Evolutionary conservation across 2,113 vertebrate species (phyloP).

Genomic region (Capreolus pygargus): DNA sequence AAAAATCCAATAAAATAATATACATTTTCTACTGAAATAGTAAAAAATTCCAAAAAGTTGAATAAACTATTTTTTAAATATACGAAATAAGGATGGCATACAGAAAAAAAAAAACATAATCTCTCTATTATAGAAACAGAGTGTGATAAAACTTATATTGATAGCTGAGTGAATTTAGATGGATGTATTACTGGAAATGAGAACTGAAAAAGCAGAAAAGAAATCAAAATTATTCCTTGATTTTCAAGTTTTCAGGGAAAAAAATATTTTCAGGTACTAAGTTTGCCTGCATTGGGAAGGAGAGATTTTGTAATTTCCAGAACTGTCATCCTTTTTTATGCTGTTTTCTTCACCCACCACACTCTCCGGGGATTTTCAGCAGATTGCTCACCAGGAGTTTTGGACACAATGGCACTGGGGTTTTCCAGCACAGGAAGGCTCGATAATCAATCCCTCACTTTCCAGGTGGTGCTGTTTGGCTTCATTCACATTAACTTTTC

Average conservation of each 20-base stretch:
- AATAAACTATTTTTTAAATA: conserved; percentile 1
- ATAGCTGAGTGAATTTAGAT: conserved; percentile 37
- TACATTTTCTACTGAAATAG: not conserved
- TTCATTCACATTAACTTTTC: conserved; percentile 49
- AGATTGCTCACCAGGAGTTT: conserved; percentile 59
- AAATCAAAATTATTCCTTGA: conserved; percentile 60
- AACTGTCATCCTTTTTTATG: conserved; percentile 60
- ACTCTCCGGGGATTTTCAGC: conserved; percentile 60
- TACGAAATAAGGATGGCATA: not conserved
- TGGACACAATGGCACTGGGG: conserved; percentile 57
- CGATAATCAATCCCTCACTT: conserved; percentile 74
- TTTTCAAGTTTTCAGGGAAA: conserved; percentile 42
- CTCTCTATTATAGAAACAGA: conserved; percentile 23
- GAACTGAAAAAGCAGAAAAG: not conserved
- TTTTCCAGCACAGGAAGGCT: conserved; percentile 51
- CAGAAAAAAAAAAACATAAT: not conserved
- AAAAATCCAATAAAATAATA: not conserved
- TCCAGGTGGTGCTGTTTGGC: conserved; percentile 60
- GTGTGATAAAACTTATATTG: not conserved
- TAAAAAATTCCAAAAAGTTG: not conserved
- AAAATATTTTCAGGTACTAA: conserved; percentile 36
- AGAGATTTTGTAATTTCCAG: conserved; percentile 77
- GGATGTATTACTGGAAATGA: conserved; percentile 24
- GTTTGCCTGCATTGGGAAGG: conserved; percentile 27
- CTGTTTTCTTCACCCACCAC: conserved; percentile 28